phyloP scores from a whole-genome alignment of 2,797 vertebrate genomes.

The Falco naumanni region DNA sequence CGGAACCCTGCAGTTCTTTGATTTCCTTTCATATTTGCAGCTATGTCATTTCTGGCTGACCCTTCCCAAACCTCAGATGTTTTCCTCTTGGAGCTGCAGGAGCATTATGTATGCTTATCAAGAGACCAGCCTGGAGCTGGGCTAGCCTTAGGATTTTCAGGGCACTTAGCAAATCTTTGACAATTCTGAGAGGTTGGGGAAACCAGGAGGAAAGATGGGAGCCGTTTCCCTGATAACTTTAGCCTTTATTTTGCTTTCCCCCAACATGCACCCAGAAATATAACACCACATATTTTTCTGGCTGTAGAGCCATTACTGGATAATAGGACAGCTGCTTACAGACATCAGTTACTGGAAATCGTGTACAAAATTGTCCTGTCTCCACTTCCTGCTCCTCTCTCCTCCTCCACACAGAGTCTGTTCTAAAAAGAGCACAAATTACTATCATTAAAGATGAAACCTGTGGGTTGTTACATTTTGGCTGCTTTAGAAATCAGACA shows the following conservation, averaged over 20 bases:
- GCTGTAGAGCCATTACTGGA: background rate
- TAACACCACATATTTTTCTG: background rate
- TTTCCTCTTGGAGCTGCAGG: slow-evolving; percentile 19
- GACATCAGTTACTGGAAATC: background rate
- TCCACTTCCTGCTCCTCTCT: background rate
- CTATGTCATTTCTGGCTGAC: slow-evolving; percentile 47
- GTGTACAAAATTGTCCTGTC: background rate
- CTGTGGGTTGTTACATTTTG: background rate
- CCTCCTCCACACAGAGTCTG: background rate
- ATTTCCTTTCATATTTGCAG: slow-evolving; percentile 2
- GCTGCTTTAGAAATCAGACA: background rate
- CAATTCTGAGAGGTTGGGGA: background rate
- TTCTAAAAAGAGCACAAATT: background rate
- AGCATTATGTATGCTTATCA: background rate
- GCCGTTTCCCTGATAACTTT: background rate
- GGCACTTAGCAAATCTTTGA: background rate
- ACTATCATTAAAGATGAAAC: background rate
- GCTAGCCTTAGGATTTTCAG: background rate
- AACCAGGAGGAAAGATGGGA: background rate
- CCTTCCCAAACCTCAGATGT: slow-evolving; percentile 21
- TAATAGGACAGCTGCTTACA: background rate
- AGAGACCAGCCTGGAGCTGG: background rate
- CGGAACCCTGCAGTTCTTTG: slow-evolving; percentile 23
- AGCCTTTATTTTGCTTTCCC: background rate
- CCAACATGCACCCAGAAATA: background rate